Base-by-base conservation (phyloP, 1,140 invertebrate genomes). In the Apolygus lucorum region DNA sequence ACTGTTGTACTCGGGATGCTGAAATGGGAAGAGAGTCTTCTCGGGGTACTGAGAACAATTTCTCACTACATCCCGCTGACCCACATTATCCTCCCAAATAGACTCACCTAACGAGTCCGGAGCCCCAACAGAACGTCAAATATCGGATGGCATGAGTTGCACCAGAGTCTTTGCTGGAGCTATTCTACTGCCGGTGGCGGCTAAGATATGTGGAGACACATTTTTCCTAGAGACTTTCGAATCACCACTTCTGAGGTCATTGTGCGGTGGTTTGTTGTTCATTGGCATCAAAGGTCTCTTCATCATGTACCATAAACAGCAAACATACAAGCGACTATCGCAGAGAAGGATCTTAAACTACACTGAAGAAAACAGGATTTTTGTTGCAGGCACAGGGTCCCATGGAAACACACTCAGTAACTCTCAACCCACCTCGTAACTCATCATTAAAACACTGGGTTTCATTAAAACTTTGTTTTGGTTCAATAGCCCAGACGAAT, bases 11-110 rank as follows among this genome's bases (percentile, higher is more conserved):
- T 25, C 62, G 27, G 8, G 81, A 97, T 67, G 86, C 87, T 73
- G 87, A 95, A 76, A 95, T 99, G 92, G 95, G 98, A 80, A 87
- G 90, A 72, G 90, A 93, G 0, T 95, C 98, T 81, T 94, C 95
- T 0, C 78, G 98, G 14, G 87, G 96, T 21, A 81, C 98, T 17
- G 79, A 98, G 11, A 89, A 98, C 52, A 89, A 93, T 2, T 82
- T 98, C 49, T 95, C 95, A 1, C 90, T 92, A 0, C 96, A 98
- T 75, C 95, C 96, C 1, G 87, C 97, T 28, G 89, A 92, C 74
- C 81, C 98, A 29, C 88, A 98, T 73, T 82, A 26, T 63, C 22
- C 27, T 63, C 21, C 62, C 62, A 21, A 25, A 14, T 2, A 17
- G n/a, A 21, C 21, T 21, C 27, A 26, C 4, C 27, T 2, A 63